Percentiles rank a stretch among this genome's conserved stretches.
Evolutionary conservation across 2,888 invertebrate genomes (phyloP).

Genomic region (Zaprionus obscuricornis): DNA sequence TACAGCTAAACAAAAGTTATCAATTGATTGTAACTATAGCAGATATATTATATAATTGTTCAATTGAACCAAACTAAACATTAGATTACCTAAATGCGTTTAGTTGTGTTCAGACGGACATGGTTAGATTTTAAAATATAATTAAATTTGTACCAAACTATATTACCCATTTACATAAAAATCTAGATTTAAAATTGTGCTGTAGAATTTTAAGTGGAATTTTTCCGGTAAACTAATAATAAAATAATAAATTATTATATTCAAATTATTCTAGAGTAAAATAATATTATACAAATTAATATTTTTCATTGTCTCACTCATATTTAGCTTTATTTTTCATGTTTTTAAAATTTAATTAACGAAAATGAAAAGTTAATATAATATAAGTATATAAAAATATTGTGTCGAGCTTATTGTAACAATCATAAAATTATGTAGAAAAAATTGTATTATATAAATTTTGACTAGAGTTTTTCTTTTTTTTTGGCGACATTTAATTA

Average conservation of each 20-base stretch:
- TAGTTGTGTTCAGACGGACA: too few species aligned
- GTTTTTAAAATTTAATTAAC: slow-evolving; percentile 16
- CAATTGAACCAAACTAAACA: neutral
- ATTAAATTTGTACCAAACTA: too few species aligned
- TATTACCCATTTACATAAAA: slow-evolving; percentile 4
- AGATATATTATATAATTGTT: too few species aligned
- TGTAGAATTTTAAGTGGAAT: too few species aligned
- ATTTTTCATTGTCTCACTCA: slow-evolving; percentile 64
- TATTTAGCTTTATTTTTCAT: slow-evolving; percentile 55
- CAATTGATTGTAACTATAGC: too few species aligned
- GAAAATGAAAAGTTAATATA: slow-evolving; percentile 23
- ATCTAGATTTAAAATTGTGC: neutral
- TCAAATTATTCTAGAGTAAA: too few species aligned
- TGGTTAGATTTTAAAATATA: too few species aligned
- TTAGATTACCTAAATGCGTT: neutral
- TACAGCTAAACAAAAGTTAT: too few species aligned
- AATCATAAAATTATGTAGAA: neutral
- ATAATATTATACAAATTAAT: too few species aligned
- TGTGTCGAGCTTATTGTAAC: slow-evolving; percentile 1
- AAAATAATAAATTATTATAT: too few species aligned
- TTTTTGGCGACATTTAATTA: too few species aligned
- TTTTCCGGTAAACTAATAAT: too few species aligned
- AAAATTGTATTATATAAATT: slow-evolving; percentile 5
- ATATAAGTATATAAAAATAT: slow-evolving; percentile 8
- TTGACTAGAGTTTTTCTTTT: slow-evolving; percentile 20